Conservation (phyloP, 1,140 invertebrate genomes). For the Parapsyche elsis region DNA sequence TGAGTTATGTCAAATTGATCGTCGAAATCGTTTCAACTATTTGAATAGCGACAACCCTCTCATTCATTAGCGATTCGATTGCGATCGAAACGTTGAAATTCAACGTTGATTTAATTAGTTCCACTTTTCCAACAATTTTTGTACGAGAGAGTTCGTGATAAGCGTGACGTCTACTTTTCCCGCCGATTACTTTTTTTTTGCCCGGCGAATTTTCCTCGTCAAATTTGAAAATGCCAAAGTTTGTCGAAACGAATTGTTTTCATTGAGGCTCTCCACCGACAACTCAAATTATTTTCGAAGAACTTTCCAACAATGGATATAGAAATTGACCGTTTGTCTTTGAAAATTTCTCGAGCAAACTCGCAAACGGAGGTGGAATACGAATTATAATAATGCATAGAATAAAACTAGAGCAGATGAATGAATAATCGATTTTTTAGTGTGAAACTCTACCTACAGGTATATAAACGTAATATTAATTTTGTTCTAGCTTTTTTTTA, state of each 20-base stretch:
- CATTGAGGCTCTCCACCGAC: not conserved
- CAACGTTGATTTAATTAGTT: conserved; percentile 23
- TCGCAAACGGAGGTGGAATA: not conserved
- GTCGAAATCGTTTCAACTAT: not conserved
- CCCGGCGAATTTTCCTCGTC: not conserved
- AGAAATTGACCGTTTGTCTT: conserved; percentile 23
- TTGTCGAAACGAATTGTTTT: conserved; percentile 10
- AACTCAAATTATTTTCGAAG: conserved; percentile 19
- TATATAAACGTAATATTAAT: too few species aligned
- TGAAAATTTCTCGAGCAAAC: conserved; percentile 2
- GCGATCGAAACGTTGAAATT: conserved; percentile 12
- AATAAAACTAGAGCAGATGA: too few species aligned
- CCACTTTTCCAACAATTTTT: conserved; percentile 12
- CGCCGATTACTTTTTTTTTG: not conserved
- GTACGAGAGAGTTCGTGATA: not conserved
- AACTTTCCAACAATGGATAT: conserved; percentile 18
- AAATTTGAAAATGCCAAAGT: conserved; percentile 12
- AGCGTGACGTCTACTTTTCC: not conserved
- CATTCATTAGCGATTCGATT: conserved; percentile 4
- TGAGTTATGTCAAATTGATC: too few species aligned
- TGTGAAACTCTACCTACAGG: too few species aligned
- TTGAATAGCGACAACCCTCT: not conserved
- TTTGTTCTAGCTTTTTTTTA: too few species aligned
- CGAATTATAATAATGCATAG: not conserved
- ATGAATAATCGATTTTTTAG: too few species aligned